Evolutionary conservation across 2,888 invertebrate species (phyloP), one percentile per base, ranked within the genome.

Genomic region (Chymomyza procnemis): DNA sequence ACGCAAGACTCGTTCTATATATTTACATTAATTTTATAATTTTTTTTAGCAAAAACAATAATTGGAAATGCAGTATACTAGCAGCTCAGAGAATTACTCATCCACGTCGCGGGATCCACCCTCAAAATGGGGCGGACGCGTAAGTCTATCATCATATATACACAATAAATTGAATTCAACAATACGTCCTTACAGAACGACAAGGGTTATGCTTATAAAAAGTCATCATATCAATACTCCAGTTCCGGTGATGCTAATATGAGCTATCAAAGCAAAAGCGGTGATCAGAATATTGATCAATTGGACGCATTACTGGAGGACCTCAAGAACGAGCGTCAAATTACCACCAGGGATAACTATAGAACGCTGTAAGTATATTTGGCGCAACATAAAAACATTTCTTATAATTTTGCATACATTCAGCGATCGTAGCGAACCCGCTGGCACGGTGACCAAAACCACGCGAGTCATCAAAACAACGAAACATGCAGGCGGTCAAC

Each of bases 231-330:
- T 74, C 89, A 91, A 80, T 91, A 91, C 75, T 89, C 90, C 21
- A 81, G 81, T 64, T 69, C 88, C 0, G 88, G 87, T 55, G 85
- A 86, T 67, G 89, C 83, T 64, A 89, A 76, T 67, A 56, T 68
- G 16, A 79, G 80, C n/a, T 89, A 82, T 71, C 73, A 77, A 66
- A 76, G 77, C 71, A 87, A 82, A 67, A 71, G 83, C 21, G 66
- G 80, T 21, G 87, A 90, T 77, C 93, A 94, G 85, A 95, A 95
- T 86, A 94, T 95, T 57, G 95, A 94, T 80, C 95, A 95, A 89
- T 90, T 96, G 85, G 95, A 96, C 89, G 94, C 94, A 0, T 91
- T 96, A 59, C 92, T 96, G 63, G 95, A 95, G 78, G 95, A 96
- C 89, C 91, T 96, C 80, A 94, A 95, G 79, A 85, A 90, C 64